Base-by-base conservation (phyloP, 2,113 vertebrate species). In the Pseudois nayaur region DNA sequence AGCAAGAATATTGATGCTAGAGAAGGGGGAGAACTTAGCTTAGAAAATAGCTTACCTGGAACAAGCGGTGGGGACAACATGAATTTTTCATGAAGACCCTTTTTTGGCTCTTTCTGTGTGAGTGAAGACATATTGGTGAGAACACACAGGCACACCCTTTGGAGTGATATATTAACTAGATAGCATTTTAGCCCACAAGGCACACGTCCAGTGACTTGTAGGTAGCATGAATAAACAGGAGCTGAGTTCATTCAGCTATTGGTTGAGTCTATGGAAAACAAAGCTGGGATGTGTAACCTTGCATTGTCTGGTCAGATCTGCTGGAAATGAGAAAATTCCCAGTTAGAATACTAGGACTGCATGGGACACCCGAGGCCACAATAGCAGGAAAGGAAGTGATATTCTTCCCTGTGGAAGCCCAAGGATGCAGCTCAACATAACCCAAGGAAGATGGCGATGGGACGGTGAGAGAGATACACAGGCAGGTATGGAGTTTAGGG, bases 401-500 rank as follows among this genome's bases (percentile, higher is more conserved):
- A 29, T 6, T 92, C 81, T 89, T 48, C 29, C 10, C 16, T 33
- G 40, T 4, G 48, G 79, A 87, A 71, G 33, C 59, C 21, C 25
- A 33, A 60, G 2, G 19, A 40, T 13, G 4, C 2, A 5, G 52
- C 57, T 90, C 36, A n/a, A 31, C 31, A 5, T 4, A 15, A 29
- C 83, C 71, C 10, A 36, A 36, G 43, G 25, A 87, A 23, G n/a
- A 21, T 2, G 0, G 19, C 6, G 16, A 52, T 10, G 59, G 54
- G 33, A 31, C 76, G 1, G 0, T 67, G 19, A 71, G 31, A 36
- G 48, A 67, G 27, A n/a, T 4, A 5, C 11, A 2, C 6, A 6
- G 0, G 0, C 3, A 19, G 31, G 52, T 27, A 25, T 33, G 23
- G 14, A 43, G 29, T 13, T 8, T 23, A 33, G 60, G 21, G 19